These are phyloP conservation scores for Muscicapa striata DNA, from an alignment of 2,797 vertebrate species.

Conservation along the genomic window DNA sequence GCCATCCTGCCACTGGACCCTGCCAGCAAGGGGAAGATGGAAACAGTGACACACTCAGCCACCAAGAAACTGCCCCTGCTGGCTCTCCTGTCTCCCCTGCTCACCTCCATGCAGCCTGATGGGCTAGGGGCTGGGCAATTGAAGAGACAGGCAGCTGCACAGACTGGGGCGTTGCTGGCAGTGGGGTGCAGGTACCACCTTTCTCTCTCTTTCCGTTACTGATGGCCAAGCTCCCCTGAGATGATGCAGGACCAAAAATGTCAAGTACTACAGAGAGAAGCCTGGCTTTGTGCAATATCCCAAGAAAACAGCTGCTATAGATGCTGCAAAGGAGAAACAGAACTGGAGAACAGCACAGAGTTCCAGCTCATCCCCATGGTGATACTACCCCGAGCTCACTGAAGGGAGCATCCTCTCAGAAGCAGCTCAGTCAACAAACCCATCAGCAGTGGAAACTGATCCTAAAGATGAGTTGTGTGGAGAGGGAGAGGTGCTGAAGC, in stretches of 20 bases:
- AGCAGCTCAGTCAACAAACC: neutral
- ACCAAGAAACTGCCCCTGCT: accelerated
- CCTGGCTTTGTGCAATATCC: neutral
- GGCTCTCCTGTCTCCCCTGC: accelerated
- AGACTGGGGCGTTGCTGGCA: accelerated
- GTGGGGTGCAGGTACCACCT: neutral
- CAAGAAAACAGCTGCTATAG: neutral
- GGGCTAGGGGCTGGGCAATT: neutral
- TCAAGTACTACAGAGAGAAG: neutral
- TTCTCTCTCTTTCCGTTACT: neutral
- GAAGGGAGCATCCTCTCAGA: neutral
- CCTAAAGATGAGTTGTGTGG: accelerated
- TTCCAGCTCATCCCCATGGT: neutral
- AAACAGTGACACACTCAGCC: neutral
- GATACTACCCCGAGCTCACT: neutral
- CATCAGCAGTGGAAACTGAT: neutral
- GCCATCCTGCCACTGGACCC: neutral
- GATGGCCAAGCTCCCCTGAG: neutral
- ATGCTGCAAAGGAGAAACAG: neutral
- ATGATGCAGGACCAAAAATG: neutral
- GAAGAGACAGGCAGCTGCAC: neutral
- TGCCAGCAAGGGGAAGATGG: neutral
- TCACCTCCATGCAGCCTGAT: neutral
- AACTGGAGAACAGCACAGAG: neutral
- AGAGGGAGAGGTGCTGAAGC: neutral